Percentiles rank a stretch among this genome's conserved stretches.
Evolutionary conservation across 2,888 invertebrate species (phyloP).

Genomic region (Anodontia alba): DNA sequence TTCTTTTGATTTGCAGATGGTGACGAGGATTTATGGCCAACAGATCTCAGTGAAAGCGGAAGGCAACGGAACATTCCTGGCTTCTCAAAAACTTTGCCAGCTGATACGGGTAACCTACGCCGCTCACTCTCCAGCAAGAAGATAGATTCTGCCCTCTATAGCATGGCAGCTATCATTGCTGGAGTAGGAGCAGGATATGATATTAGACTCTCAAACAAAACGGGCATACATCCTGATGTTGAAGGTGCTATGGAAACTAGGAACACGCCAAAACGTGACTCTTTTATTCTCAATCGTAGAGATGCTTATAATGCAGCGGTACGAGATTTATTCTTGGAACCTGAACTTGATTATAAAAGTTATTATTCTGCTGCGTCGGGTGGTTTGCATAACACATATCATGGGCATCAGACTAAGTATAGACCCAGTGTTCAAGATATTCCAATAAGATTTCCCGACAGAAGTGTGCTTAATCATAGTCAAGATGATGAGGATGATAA

Average conservation of each 20-base stretch:
- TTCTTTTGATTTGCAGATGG: conserved; percentile 76
- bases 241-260: conserved; percentile 63
- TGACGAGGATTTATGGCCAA: conserved; percentile 84
- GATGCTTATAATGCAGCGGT: conserved; percentile 84
- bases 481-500: conserved; percentile 45
- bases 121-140: conserved; percentile 56
- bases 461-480: conserved; percentile 21
- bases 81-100: conserved; percentile 54
- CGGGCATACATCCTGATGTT: conserved; percentile 79
- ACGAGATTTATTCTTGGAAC: conserved; percentile 81
- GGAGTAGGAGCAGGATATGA: conserved; percentile 96
- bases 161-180: conserved; percentile 96
- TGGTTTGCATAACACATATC: conserved; percentile 93
- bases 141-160: conserved; percentile 90
- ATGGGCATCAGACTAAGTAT: conserved; percentile 90
- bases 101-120: conserved; percentile 57
- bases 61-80: conserved; percentile 75
- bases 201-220: conserved; percentile 92
- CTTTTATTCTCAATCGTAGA: conserved; percentile 79
- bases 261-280: conserved; percentile 71
- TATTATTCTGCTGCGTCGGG: conserved; percentile 71
- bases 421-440: conserved; percentile 81
- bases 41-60: conserved; percentile 73
- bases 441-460: conserved; percentile 78
- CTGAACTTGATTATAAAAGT: conserved; percentile 75